Conservation (phyloP, 2,797 vertebrate genomes). For the Trachurus trachurus region DNA sequence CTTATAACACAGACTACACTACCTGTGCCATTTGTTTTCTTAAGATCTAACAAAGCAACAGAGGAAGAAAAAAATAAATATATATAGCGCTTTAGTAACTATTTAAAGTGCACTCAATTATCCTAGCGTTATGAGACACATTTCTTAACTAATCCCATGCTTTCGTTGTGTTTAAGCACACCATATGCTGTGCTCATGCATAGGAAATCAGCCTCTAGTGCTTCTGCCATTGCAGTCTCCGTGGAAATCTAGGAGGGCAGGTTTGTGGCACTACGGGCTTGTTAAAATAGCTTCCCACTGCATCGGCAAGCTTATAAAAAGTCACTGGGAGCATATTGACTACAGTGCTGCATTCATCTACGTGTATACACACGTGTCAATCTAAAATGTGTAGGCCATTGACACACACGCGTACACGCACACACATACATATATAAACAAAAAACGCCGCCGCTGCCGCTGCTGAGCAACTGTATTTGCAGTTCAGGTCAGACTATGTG, state of each 20-base stretch:
- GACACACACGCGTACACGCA: slow-evolving; percentile 58
- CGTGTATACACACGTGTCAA: slow-evolving; percentile 71
- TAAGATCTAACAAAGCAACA: slow-evolving; percentile 11
- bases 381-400: slow-evolving; percentile 82
- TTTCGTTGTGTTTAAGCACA: slow-evolving; percentile 61
- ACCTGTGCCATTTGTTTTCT: neutral
- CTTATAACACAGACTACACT: slow-evolving; percentile 11
- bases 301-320: slow-evolving; percentile 81
- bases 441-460: slow-evolving; percentile 20
- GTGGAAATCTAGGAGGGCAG: slow-evolving; percentile 65
- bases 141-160: slow-evolving; percentile 65
- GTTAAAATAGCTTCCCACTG: slow-evolving; percentile 84
- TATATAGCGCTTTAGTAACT: slow-evolving; percentile 7
- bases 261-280: slow-evolving; percentile 67
- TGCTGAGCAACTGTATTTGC: slow-evolving; percentile 80
- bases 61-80: neutral
- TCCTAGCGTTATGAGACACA: slow-evolving; percentile 44
- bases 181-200: slow-evolving; percentile 73
- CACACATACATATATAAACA: slow-evolving; percentile 44
- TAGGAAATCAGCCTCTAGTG: slow-evolving; percentile 58
- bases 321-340: slow-evolving; percentile 74
- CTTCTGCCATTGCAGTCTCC: slow-evolving; percentile 36
- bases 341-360: slow-evolving; percentile 83
- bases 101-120: slow-evolving; percentile 39
- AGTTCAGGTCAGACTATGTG: slow-evolving; percentile 74